Conservation (phyloP, 2,888 invertebrate genomes). For the Bruchidius siliquastri region DNA sequence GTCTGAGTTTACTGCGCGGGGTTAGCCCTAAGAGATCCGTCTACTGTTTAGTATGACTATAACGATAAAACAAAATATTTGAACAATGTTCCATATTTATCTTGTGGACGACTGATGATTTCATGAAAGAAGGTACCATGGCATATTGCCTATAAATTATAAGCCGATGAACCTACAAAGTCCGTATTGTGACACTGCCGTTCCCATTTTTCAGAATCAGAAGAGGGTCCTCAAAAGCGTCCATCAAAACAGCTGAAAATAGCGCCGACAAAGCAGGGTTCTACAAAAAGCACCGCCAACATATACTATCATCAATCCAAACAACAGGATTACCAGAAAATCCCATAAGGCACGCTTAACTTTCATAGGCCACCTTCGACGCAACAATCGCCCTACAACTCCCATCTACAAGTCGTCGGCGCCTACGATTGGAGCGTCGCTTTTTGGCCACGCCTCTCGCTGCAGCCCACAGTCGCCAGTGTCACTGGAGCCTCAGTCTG, state of each 20-base stretch:
- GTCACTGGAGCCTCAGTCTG: not conserved
- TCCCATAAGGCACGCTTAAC: constrained; percentile 1
- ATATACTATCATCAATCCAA: not conserved
- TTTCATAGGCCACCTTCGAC: constrained; percentile 1
- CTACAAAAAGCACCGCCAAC: not conserved
- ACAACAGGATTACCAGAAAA: not conserved
- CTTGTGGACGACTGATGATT: too few relatives aligned
- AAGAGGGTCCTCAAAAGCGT: not conserved
- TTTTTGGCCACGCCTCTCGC: constrained; percentile 8
- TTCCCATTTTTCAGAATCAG: not conserved
- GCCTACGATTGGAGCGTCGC: not conserved
- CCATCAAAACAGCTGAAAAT: not conserved
- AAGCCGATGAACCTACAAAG: not conserved
- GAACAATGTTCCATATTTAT: too few relatives aligned
- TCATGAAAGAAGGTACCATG: too few relatives aligned
- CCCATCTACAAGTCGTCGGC: not conserved
- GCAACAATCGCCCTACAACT: not conserved
- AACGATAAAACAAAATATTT: too few relatives aligned
- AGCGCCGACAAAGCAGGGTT: not conserved
- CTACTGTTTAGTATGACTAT: too few relatives aligned
- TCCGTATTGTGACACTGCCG: not conserved
- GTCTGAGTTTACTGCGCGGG: too few relatives aligned
- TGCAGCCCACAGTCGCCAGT: constrained; percentile 9
- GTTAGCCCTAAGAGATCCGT: too few relatives aligned
- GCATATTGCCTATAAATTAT: not conserved